Percentiles rank a stretch among this genome's conserved stretches.
Conservation (phyloP, 2,797 vertebrate genomes). For the Sebastes itinus region DNA sequence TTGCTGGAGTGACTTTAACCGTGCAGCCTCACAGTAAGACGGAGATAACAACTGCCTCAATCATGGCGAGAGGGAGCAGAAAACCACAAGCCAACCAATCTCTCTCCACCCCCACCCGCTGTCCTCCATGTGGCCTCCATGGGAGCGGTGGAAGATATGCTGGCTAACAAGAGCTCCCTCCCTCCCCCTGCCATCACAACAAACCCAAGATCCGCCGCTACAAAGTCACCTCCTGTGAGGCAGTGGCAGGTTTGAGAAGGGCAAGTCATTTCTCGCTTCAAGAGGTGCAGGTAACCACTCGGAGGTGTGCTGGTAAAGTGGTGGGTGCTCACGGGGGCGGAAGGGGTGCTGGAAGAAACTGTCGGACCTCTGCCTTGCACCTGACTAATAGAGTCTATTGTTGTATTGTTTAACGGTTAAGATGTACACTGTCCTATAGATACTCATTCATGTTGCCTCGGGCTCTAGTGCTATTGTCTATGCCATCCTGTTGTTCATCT, state of each 20-base stretch:
- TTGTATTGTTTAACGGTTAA: conserved; percentile 10
- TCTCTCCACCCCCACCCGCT: conserved; percentile 10
- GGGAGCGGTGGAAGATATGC: conserved; percentile 11
- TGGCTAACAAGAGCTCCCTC: not conserved
- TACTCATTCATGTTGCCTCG: not conserved
- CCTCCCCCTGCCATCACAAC: not conserved
- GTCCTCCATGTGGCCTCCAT: conserved; percentile 20
- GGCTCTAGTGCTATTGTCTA: not conserved
- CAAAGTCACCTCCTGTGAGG: conserved; percentile 42
- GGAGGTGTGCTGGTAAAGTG: not conserved
- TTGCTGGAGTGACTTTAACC: conserved; percentile 22
- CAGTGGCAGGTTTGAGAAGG: conserved; percentile 44
- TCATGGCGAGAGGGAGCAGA: conserved; percentile 20
- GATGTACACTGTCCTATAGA: conserved; percentile 12
- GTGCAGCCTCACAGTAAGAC: conserved; percentile 24
- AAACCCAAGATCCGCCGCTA: conserved; percentile 12
- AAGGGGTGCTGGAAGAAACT: not conserved
- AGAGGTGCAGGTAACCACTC: conserved; percentile 40
- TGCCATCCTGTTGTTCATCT: not conserved
- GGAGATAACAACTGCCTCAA: conserved; percentile 30
- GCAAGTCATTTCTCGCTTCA: conserved; percentile 39
- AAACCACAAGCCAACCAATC: conserved; percentile 26
- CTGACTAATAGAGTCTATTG: conserved; percentile 20
- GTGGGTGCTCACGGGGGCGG: not conserved
- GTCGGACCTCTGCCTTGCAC: not conserved